These are phyloP conservation scores for Cirrhinus mrigala DNA, from an alignment of 2,797 vertebrate genomes.

Conservation along the genomic window DNA sequence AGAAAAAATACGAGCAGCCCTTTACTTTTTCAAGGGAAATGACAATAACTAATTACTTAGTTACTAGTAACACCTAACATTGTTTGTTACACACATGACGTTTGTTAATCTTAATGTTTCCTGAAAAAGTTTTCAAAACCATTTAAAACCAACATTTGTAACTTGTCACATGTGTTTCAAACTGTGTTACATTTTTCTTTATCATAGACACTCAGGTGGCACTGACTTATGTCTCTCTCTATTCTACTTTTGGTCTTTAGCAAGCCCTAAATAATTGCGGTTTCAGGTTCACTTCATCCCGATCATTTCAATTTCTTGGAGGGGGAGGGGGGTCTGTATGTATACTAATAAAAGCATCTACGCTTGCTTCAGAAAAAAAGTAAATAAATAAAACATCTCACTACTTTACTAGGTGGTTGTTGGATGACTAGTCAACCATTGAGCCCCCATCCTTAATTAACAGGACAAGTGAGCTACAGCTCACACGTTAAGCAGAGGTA, in stretches of 20 bases:
- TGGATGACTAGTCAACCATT: conserved; percentile 4
- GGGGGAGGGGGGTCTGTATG: neutral
- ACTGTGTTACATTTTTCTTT: neutral
- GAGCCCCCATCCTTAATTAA: neutral
- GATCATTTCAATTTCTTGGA: neutral
- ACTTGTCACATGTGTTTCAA: neutral
- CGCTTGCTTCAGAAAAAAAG: neutral
- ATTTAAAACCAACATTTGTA: neutral
- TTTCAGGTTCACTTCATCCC: neutral
- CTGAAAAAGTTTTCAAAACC: neutral
- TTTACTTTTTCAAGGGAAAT: too few relatives aligned
- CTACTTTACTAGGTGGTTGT: neutral
- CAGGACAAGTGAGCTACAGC: neutral
- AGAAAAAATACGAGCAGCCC: too few relatives aligned
- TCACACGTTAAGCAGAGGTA: neutral
- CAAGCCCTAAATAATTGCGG: neutral
- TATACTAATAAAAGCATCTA: neutral
- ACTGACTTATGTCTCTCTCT: neutral
- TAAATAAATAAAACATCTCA: neutral
- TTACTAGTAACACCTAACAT: too few relatives aligned
- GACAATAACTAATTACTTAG: too few relatives aligned
- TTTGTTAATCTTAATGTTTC: neutral
- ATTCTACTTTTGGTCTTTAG: neutral
- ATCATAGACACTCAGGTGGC: neutral
- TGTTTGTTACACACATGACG: too few relatives aligned